Conservation (phyloP, 2,888 invertebrate genomes). For the Anagyrus pseudococci region DNA sequence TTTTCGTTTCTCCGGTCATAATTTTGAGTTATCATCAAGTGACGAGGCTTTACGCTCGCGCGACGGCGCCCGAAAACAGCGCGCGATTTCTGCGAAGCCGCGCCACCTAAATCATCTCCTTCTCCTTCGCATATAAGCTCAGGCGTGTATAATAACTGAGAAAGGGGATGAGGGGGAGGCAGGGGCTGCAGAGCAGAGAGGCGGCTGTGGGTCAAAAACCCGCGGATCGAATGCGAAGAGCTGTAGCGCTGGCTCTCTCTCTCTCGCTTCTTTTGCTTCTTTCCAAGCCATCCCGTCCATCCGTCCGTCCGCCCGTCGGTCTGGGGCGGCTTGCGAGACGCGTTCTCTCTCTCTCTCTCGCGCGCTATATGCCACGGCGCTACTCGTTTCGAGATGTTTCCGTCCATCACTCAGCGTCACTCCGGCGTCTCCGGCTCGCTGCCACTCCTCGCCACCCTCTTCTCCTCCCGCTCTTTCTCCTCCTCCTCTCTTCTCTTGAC, state of each 20-base stretch:
- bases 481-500: background rate
- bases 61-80: conserved; percentile 62
- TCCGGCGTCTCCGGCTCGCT: conserved; percentile 41
- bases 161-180: conserved; percentile 34
- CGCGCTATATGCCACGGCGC: conserved; percentile 39
- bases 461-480: background rate
- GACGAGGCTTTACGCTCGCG: too few relatives aligned
- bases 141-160: conserved; percentile 48
- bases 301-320: too few relatives aligned
- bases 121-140: conserved; percentile 35
- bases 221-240: conserved; percentile 30
- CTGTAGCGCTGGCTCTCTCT: background rate
- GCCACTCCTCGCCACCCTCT: conserved; percentile 41
- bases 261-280: background rate
- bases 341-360: conserved; percentile 1
- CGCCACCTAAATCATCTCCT: conserved; percentile 32
- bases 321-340: too few relatives aligned
- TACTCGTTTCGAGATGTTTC: conserved; percentile 46
- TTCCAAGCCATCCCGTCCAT: too few relatives aligned
- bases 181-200: background rate
- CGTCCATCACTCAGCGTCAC: conserved; percentile 57
- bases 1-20: conserved; percentile 19
- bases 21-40: conserved; percentile 36
- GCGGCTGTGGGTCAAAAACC: conserved; percentile 32
- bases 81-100: conserved; percentile 46